Base-by-base conservation (phyloP, 2,888 invertebrate species). In the Ferrisia virgata region DNA sequence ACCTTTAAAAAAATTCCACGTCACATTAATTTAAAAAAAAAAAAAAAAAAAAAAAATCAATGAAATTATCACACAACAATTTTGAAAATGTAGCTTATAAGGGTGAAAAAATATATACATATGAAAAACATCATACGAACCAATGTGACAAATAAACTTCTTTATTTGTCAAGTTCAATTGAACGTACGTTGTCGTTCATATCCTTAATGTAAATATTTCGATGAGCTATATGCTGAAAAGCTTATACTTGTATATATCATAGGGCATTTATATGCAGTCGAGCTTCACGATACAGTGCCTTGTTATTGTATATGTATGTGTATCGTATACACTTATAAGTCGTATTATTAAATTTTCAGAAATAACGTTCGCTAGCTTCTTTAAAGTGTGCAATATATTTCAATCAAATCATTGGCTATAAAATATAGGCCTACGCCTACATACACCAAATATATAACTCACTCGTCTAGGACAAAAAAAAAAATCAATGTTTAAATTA, bases 161-260 rank as follows among this genome's bases (percentile, higher is more conserved):
- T 9, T 64, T 64, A 64, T 72, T 72, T 72, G 72, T 6, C 33
- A 72, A 72, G 36, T 72, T 72, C 72, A 72, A 72, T 72, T 72
- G 33, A 72, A 72, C 72, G 72, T 33, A 72, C 72, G 72, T 33
- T 72, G 33, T 33, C 72, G 72, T 33, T 72, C 33, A 36, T 33
- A 72, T 72, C 72, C 36, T 33, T 4, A 72, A 33, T 33, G 31
- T 28, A 72, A 72, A 72, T 33, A 72, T 72, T 64, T 64, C 25
- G 28, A n/a, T n/a, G n/a, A 64, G 28, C 11, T 64, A 64, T 9
- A n/a, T 9, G 8, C 28, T 64, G 15, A 6, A 64, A 64, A 64
- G 28, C 64, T 64, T 64, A 64, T 64, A 64, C 28, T 28, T 31
- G n/a, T 0, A 18, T 18, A 47, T 18, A 4, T 18, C 13, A 13